phyloP scores from a whole-genome alignment of 2,797 vertebrate species.

The Paratrypauchen microcephalus region DNA sequence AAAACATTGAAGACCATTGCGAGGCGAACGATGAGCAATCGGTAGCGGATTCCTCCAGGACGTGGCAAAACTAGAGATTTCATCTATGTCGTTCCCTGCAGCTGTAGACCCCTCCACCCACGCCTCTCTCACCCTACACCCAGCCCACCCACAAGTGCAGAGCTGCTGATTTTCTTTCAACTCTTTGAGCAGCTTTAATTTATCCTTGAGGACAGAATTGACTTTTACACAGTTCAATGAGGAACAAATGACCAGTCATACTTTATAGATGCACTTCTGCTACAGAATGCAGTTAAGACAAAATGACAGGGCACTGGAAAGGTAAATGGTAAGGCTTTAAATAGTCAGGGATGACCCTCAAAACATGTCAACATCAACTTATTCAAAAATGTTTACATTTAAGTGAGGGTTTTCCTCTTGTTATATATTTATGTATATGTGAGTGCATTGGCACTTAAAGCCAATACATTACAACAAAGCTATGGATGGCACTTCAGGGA shows the following conservation, averaged over 20 bases:
- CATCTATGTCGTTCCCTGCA: slow-evolving; percentile 55
- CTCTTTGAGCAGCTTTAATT: slow-evolving; percentile 60
- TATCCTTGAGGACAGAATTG: slow-evolving; percentile 69
- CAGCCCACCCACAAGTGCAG: slow-evolving; percentile 46
- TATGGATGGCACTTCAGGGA: slow-evolving; percentile 82
- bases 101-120: slow-evolving; percentile 54
- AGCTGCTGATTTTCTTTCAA: slow-evolving; percentile 61
- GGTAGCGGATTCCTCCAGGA: slow-evolving; percentile 67
- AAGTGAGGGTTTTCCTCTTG: slow-evolving; percentile 68
- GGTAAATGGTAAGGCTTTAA: slow-evolving; percentile 75
- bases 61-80: slow-evolving; percentile 48
- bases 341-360: slow-evolving; percentile 77
- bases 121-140: slow-evolving; percentile 43
- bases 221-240: slow-evolving; percentile 69
- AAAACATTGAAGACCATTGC: slow-evolving; percentile 46
- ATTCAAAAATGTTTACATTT: slow-evolving; percentile 63
- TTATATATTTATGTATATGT: slow-evolving; percentile 55
- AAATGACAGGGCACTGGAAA: slow-evolving; percentile 71
- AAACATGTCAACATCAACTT: slow-evolving; percentile 67
- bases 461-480: slow-evolving; percentile 83
- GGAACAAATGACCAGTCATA: slow-evolving; percentile 70
- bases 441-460: slow-evolving; percentile 84
- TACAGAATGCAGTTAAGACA: slow-evolving; percentile 77
- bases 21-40: slow-evolving; percentile 72
- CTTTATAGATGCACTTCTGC: slow-evolving; percentile 73